These are phyloP conservation scores for Zhuqinia jingwanae DNA, from an alignment of 2,888 invertebrate species.

Conservation along the genomic window DNA sequence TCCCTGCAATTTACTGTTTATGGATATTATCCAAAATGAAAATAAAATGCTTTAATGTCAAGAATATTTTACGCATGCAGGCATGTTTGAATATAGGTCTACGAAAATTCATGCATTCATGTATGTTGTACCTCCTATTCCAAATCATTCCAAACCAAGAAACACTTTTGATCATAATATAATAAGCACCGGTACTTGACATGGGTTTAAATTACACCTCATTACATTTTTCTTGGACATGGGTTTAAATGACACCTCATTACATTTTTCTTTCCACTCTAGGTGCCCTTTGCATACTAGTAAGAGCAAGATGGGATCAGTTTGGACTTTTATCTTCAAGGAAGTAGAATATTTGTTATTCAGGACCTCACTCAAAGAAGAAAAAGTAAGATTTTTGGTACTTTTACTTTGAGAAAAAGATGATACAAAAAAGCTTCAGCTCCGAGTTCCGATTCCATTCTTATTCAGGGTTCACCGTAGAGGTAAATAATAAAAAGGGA, in stretches of 20 bases:
- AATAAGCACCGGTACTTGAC: conserved; percentile 34
- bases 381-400: conserved; percentile 7
- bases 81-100: no score
- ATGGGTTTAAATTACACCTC: conserved; percentile 46
- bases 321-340: not conserved
- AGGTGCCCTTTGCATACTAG: not conserved
- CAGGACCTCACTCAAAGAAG: conserved; percentile 31
- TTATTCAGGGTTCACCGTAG: conserved; percentile 43
- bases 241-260: conserved; percentile 47
- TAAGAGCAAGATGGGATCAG: not conserved
- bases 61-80: no score
- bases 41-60: not conserved
- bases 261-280: not conserved
- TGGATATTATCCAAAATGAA: conserved; percentile 43
- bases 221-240: conserved; percentile 29
- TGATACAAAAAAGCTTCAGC: not conserved
- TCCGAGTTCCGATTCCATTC: not conserved
- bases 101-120: no score
- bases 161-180: no score
- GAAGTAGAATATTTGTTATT: conserved; percentile 27
- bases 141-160: no score
- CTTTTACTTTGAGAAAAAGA: not conserved
- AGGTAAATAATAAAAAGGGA: conserved; percentile 29
- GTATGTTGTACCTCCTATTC: no score
- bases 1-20: no score